Evolutionary conservation across 2,113 vertebrate species (phyloP).

Genomic region (rabbit (Oryctolagus cuniculus)): mOryCun1.1 NC_091439.1:14132001-14132500

Average conservation of each 20-base stretch:
- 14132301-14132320: not conserved
- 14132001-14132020: not conserved
- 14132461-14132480: not conserved
- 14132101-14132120: constrained; percentile 51
- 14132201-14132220: constrained; percentile 5
- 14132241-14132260: not conserved
- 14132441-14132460: not conserved
- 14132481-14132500: constrained; percentile 33
- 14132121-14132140: constrained; percentile 79
- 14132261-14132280: not conserved
- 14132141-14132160: constrained; percentile 44
- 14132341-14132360: not conserved
- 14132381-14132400: not conserved
- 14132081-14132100: constrained; percentile 71
- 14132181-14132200: not conserved
- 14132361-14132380: not conserved
- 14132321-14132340: not conserved
- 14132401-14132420: not conserved
- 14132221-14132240: constrained; percentile 55
- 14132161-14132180: not conserved
- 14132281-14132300: not conserved
- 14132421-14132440: not conserved
- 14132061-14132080: constrained; percentile 28
- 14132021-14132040: constrained; percentile 19
- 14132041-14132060: constrained; percentile 53